Base-by-base conservation (phyloP, 2,888 invertebrate species). In the Ditula angustiorana region DNA sequence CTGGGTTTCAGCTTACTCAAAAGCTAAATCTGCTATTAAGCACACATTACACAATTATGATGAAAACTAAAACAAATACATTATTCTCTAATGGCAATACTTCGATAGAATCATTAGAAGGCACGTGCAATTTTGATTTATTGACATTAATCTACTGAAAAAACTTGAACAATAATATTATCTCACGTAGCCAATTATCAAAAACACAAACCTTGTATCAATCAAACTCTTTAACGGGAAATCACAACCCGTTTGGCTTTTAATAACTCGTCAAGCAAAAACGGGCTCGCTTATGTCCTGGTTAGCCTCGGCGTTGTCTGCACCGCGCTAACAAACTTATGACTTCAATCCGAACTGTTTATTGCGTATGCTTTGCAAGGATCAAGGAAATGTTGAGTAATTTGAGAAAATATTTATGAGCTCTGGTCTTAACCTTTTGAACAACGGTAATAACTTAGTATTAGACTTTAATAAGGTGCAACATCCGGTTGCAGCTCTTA, bases 161-260 rank as follows among this genome's bases (percentile, higher is more conserved):
- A 41, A 19, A 41, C 19, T 10, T 19, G 19, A 19, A 2, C 46
- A 30, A 30, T 16, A 8, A 30, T n/a, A 30, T 33, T 11, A 50
- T 26, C 26, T 49, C 37, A 41, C 44, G 35, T 53, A 52, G 24
- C 47, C 33, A 56, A 61, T 41, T 33, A 26, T 37, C 41, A 26
- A 41, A 41, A 41, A 16, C 23, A 16, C 23, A 16, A 41, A 47
- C 37, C 37, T 62, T 55, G 44, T 41, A 33, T 61, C 52, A 57
- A 41, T 44, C 33, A 33, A 63, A 50, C 16, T 23, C 35, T 16
- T 50, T 57, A 63, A 63, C 63, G 63, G 63, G 63, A 57, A 46
- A 57, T 49, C 33, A n/a, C 47, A 58, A 63, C 63, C 50, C 41
- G 57, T 63, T 58, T 24, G 11, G 50, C 35, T 30, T 30, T 52